Base-by-base conservation (phyloP, 2,888 invertebrate species). In the Tachystola acroxantha region DNA sequence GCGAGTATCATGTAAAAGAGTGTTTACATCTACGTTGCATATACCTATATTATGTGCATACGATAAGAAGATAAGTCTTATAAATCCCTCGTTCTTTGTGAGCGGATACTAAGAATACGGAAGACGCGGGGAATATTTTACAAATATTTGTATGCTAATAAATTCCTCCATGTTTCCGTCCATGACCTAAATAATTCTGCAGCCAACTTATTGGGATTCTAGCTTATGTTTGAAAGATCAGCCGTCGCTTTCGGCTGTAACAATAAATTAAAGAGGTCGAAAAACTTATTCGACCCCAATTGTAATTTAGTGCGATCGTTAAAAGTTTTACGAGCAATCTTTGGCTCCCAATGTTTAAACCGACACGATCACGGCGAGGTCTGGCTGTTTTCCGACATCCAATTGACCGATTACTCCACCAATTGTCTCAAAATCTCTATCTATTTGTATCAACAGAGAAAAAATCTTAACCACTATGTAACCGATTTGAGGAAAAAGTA, bases 321-420 rank as follows among this genome's bases (percentile, higher is more conserved):
- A 76, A 71, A 74, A 74, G 65, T 73, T 76, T 74, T 73, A 73
- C 70, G 71, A 67, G 67, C 72, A 67, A 73, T 76, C 71, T 71
- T 71, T 62, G 67, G 59, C 57, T 66, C 62, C 56, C 72, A 75
- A 74, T 76, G 67, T 64, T 68, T 69, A 63, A 64, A 60, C 22
- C 30, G 29, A 24, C 29, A 24, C 14, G 10, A 28, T 3, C 35
- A 28, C 35, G 19, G 16, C n/a, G 22, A 19, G 12, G 9, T 20
- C 14, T 9, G 12, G 9, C 11, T 32, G n/a, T 10, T 34, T 26
- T 32, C 27, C 24, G n/a, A 16, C 14, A 37, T 25, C 26, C 35
- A 42, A 42, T 42, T 33, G 36, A 33, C 38, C 34, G 37, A 34
- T 37, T 11, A 24, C 33, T 19, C 34, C 34, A 34, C 39, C 34